Conservation (phyloP, 2,888 invertebrate genomes). For the Uloborus plumipes region DNA sequence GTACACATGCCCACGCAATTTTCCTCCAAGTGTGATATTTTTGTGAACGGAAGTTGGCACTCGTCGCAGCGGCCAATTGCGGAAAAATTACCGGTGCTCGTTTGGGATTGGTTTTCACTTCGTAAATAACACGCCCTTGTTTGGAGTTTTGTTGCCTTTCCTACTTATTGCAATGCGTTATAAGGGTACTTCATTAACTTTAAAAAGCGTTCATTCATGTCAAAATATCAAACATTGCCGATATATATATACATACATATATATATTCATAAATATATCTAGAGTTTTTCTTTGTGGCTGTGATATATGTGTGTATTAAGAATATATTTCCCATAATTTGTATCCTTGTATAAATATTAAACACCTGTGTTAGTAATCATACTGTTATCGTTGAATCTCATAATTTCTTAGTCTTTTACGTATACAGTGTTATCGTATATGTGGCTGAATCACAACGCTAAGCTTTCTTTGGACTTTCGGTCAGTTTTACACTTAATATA, state of each 20-base stretch:
- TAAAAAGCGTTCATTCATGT: too few species aligned
- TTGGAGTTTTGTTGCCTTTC: too few species aligned
- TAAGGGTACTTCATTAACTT: too few species aligned
- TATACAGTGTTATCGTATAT: constrained; percentile 15
- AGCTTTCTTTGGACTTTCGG: constrained; percentile 11
- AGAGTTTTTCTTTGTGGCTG: constrained; percentile 57
- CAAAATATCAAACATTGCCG: too few species aligned
- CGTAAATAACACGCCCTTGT: too few species aligned
- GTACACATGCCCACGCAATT: too few species aligned
- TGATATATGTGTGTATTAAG: constrained; percentile 55
- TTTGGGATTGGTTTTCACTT: not conserved
- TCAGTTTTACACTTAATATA: constrained; percentile 5
- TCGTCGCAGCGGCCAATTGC: too few species aligned
- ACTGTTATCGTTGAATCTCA: constrained; percentile 37
- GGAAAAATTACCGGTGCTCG: constrained; percentile 7
- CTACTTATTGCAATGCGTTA: too few species aligned
- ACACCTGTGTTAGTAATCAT: constrained; percentile 10
- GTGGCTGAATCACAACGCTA: constrained; percentile 6
- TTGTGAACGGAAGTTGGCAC: too few species aligned
- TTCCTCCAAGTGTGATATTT: too few species aligned
- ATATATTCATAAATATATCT: constrained; percentile 32
- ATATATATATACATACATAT: constrained; percentile 12
- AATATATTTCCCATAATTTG: constrained; percentile 44
- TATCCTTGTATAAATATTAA: constrained; percentile 29
- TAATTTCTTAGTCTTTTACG: constrained; percentile 18